Conservation (phyloP, 2,797 vertebrate genomes). For the Oceanodroma leucorhoa region DNA sequence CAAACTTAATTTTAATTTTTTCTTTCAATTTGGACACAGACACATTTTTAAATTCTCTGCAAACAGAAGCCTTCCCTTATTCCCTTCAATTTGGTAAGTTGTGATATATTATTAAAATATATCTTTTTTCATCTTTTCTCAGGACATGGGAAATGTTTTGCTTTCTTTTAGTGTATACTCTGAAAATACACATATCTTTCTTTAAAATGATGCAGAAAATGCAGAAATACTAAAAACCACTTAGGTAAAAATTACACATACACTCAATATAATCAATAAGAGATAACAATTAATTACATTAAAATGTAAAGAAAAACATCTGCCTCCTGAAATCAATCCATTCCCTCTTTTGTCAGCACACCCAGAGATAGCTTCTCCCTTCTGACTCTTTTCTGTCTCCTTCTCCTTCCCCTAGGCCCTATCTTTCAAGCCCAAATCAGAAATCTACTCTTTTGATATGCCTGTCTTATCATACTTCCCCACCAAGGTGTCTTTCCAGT, state of each 20-base stretch:
- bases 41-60: neutral
- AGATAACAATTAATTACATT: neutral
- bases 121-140: neutral
- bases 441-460: slow-evolving; percentile 10
- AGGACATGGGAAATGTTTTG: neutral
- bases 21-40: neutral
- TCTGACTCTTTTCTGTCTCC: neutral
- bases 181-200: neutral
- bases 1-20: neutral
- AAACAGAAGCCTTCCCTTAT: neutral
- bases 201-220: neutral
- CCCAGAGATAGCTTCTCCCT: neutral
- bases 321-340: neutral
- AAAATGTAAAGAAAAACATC: neutral
- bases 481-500: neutral
- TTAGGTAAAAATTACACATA: neutral
- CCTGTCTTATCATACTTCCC: neutral
- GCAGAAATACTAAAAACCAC: neutral
- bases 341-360: neutral
- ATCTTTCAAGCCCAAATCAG: neutral
- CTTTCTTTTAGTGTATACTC: neutral
- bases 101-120: neutral
- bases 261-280: neutral
- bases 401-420: slow-evolving; percentile 7
- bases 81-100: fast-evolving